These are phyloP conservation scores for Sylvilagus floridanus DNA, from an alignment of 2,797 vertebrate species.

Conservation along the genomic window DNA sequence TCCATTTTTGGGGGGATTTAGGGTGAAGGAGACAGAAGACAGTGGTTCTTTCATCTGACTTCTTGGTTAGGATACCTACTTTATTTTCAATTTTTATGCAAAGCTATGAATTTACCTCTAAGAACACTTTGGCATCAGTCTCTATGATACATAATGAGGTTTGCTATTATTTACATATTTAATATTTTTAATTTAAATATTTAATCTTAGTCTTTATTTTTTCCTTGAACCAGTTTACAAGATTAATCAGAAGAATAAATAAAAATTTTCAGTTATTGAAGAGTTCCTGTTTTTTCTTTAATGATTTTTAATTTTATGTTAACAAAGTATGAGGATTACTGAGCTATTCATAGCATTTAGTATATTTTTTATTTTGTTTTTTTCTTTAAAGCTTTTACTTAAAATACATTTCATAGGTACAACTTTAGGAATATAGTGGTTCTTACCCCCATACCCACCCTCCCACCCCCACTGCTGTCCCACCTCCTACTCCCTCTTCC, in stretches of 20 bases:
- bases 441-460: too few relatives aligned
- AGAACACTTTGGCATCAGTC: constrained; percentile 4
- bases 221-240: not conserved
- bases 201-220: constrained; percentile 39
- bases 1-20: not conserved
- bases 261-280: not conserved
- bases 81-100: constrained; percentile 19
- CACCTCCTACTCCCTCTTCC: too few relatives aligned
- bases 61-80: not conserved
- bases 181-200: constrained; percentile 29
- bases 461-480: too few relatives aligned
- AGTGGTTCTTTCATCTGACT: not conserved
- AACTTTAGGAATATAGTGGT: too few relatives aligned
- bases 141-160: not conserved
- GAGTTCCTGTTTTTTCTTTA: constrained; percentile 20
- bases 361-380: too few relatives aligned
- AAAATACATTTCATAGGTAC: too few relatives aligned
- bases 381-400: too few relatives aligned
- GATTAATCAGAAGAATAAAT: constrained; percentile 21
- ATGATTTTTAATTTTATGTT: constrained; percentile 44
- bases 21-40: not conserved
- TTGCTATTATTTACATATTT: constrained; percentile 41
- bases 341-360: not conserved
- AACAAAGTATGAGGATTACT: not conserved
- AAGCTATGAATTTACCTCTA: constrained; percentile 8